A percentile compares a stretch with the other conserved stretches of the same genome.
Conservation (phyloP, 2,888 invertebrate species). For the Heterodera filipjevi region DNA sequence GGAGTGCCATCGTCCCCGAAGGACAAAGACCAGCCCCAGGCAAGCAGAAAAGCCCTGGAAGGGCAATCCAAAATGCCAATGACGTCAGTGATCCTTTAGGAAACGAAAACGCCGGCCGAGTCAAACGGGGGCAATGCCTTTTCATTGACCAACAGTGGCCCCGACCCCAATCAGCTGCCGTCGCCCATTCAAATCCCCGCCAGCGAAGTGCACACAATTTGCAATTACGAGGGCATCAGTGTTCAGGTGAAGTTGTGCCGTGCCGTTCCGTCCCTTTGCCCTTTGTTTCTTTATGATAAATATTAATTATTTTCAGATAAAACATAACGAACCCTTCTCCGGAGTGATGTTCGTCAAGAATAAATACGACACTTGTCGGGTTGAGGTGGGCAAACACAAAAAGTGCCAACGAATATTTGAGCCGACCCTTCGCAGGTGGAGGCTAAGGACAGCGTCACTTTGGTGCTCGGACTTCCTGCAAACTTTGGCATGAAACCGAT, state of each 20-base stretch:
- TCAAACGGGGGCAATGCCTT: conserved; percentile 31
- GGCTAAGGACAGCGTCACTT: conserved; percentile 56
- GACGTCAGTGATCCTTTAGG: too few species aligned
- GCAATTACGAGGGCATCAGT: conserved; percentile 65
- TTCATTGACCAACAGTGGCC: conserved; percentile 38
- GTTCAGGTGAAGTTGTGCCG: conserved; percentile 47
- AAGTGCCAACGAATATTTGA: neutral
- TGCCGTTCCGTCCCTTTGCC: neutral
- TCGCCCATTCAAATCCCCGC: conserved; percentile 52
- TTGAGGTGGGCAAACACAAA: conserved; percentile 48
- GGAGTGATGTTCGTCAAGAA: conserved; percentile 65
- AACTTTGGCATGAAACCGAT: conserved; percentile 65
- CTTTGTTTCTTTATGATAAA: too few species aligned
- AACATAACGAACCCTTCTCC: conserved; percentile 59
- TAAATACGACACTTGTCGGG: conserved; percentile 64
- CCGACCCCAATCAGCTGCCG: conserved; percentile 39
- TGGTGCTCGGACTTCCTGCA: conserved; percentile 61
- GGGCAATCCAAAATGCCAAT: conserved; percentile 21
- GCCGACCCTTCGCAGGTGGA: conserved; percentile 23
- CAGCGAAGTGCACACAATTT: conserved; percentile 62
- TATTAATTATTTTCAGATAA: conserved; percentile 46
- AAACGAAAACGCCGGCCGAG: conserved; percentile 35
- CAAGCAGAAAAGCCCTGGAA: conserved; percentile 16
- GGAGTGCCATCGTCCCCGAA: conserved; percentile 46
- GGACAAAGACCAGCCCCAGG: conserved; percentile 35